Conservation (phyloP, 1,140 invertebrate species). For the Penaeus japonicus region DNA sequence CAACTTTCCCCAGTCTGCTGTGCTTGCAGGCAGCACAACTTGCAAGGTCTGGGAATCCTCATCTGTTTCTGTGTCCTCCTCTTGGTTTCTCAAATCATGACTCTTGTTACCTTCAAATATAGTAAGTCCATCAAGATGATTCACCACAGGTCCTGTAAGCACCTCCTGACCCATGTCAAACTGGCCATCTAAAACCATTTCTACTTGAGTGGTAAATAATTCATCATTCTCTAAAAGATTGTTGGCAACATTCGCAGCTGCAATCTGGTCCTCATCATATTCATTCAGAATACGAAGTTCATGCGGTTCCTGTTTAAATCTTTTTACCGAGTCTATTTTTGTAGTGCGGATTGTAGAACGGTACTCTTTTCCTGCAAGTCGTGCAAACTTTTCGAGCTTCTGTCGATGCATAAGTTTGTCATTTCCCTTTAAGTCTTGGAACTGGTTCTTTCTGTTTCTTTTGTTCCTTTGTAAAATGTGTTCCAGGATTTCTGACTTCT, state of each 20-base stretch:
- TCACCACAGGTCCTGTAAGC: constrained; percentile 18
- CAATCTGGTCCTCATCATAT: constrained; percentile 16
- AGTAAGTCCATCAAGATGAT: constrained; percentile 13
- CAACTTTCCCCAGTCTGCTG: constrained; percentile 34
- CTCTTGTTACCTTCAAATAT: constrained; percentile 11
- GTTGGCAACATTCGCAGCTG: constrained; percentile 23
- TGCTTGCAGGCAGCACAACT: constrained; percentile 29
- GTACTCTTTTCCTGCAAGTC: constrained; percentile 38
- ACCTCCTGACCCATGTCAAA: constrained; percentile 49
- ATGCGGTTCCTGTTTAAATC: background rate
- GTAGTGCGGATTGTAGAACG: background rate
- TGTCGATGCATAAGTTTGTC: constrained; percentile 41
- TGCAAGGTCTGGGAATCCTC: background rate
- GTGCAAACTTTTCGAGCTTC: constrained; percentile 40
- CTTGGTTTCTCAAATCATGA: background rate
- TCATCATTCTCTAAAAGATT: constrained; percentile 36
- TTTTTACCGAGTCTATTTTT: background rate
- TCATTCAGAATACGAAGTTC: background rate
- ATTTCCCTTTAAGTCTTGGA: constrained; percentile 41
- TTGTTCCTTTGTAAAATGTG: constrained; percentile 43
- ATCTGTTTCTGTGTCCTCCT: background rate
- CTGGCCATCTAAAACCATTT: constrained; percentile 50
- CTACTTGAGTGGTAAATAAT: constrained; percentile 35
- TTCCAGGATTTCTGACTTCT: constrained; percentile 23
- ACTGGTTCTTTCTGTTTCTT: constrained; percentile 31